phyloP scores from a whole-genome alignment of 2,888 invertebrate species.

The Epirrhoe tristata region DNA sequence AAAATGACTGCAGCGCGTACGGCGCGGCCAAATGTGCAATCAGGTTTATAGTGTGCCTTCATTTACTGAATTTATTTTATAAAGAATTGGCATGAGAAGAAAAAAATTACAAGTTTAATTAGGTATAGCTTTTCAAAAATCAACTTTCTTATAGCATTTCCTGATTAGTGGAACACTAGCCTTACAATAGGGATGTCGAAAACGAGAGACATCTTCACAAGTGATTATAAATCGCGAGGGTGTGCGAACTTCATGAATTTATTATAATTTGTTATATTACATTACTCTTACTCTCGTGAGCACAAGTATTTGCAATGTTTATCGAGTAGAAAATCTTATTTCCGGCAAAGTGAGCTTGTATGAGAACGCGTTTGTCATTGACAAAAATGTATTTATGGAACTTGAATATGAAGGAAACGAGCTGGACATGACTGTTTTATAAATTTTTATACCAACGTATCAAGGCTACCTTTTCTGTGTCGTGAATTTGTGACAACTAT shows the following conservation, averaged over 20 bases:
- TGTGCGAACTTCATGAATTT: constrained; percentile 48
- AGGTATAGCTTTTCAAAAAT: neutral
- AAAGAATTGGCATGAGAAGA: too few relatives aligned
- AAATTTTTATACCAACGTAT: too few relatives aligned
- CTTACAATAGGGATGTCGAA: constrained; percentile 42
- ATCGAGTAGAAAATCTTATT: constrained; percentile 46
- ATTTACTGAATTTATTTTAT: too few relatives aligned
- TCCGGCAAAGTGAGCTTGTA: constrained; percentile 34
- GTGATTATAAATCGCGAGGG: constrained; percentile 48
- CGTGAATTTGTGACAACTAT: too few relatives aligned
- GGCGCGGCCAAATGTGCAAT: too few relatives aligned
- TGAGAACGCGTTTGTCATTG: constrained; percentile 41
- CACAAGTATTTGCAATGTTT: constrained; percentile 43
- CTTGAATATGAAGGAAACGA: neutral
- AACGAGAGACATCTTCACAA: constrained; percentile 44
- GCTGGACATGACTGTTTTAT: too few relatives aligned
- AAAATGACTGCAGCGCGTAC: too few relatives aligned
- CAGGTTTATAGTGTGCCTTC: too few relatives aligned
- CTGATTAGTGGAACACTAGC: constrained; percentile 23
- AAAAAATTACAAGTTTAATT: too few relatives aligned
- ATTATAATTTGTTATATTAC: constrained; percentile 48
- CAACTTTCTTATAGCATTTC: constrained; percentile 5
- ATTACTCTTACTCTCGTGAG: constrained; percentile 45
- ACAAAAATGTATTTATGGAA: constrained; percentile 8
- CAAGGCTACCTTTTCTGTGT: too few relatives aligned